Conservation (phyloP, 1,140 invertebrate genomes). For the Pseudomyrmex cubaensis region DNA sequence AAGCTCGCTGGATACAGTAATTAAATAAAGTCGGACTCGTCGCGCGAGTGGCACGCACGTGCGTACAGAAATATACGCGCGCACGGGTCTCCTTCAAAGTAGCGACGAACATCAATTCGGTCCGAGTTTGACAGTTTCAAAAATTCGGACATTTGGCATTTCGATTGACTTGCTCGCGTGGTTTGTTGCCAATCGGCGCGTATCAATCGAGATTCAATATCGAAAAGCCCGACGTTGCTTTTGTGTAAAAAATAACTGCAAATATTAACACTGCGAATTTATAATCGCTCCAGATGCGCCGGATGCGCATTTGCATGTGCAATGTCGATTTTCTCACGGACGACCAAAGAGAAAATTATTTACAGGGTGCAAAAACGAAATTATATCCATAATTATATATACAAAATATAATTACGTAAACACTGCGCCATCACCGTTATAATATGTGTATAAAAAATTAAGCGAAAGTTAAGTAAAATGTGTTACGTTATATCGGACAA, state of each 20-base stretch:
- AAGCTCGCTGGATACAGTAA: slow-evolving; percentile 46
- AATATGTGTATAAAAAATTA: slow-evolving; percentile 11
- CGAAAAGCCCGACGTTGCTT: slow-evolving; percentile 38
- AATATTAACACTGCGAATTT: slow-evolving; percentile 46
- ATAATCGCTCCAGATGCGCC: slow-evolving; percentile 10
- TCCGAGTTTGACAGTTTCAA: slow-evolving; percentile 13
- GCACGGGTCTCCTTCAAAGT: slow-evolving; percentile 36
- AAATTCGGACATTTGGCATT: slow-evolving; percentile 12
- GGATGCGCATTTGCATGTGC: slow-evolving; percentile 2
- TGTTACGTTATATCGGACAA: not conserved
- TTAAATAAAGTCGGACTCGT: slow-evolving; percentile 35
- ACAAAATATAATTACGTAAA: slow-evolving; percentile 37
- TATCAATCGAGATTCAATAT: slow-evolving; percentile 32
- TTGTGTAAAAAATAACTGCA: slow-evolving; percentile 26
- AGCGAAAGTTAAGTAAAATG: not conserved
- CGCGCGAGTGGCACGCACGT: slow-evolving; percentile 48
- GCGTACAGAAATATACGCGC: slow-evolving; percentile 26
- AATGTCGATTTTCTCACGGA: slow-evolving; percentile 13
- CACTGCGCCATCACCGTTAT: not conserved
- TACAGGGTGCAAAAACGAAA: not conserved
- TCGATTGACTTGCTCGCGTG: slow-evolving; percentile 13
- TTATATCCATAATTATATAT: slow-evolving; percentile 37
- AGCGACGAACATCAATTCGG: not conserved
- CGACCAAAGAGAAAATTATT: slow-evolving; percentile 2
- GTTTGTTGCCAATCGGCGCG: slow-evolving; percentile 25